Base-by-base conservation (phyloP, 2,797 vertebrate species). In the Chiroxiphia lanceolata region DNA sequence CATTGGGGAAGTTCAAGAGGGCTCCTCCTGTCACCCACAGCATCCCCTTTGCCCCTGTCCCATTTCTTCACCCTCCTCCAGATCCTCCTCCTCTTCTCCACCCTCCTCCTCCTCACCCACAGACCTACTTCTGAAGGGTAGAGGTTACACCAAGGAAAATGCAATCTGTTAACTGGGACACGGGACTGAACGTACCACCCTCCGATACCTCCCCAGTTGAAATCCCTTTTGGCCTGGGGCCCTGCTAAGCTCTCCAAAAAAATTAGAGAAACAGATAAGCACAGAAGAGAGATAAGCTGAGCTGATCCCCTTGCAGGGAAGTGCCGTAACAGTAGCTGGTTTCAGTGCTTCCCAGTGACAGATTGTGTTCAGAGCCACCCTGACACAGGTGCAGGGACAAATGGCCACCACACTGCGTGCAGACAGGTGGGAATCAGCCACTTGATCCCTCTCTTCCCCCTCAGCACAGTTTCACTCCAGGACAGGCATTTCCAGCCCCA, bases 281-380 rank as follows among this genome's bases (percentile, higher is more conserved):
- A 7, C 5, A 9, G 36, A 42, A 6, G 4, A 5, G 23, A 60
- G 19, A 61, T 13, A n/a, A 27, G 26, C 15, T 0, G 29, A 45
- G 36, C 59, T 47, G 71, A 85, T 89, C 42, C 60, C 31, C 17
- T 54, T 81, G 21, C 44, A 42, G 75, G 40, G 19, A 83, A 64
- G 13, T 3, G 4, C 15, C 8, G 26, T 13, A 26, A 23, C 27
- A 11, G 42, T 64, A 67, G 78, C 10, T n/a, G 76, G 45, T 63
- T 83, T 81, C 6, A 3, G 34, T 22, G 44, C 20, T 27, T 31
- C 34, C 36, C 3, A 0, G 45, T 21, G 48, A n/a, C 64, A 83
- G 51, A 36, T 20, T 18, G 47, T 7, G 16, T 11, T 15, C 50
- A 8, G 11, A 6, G 33, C 34, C 88, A 51, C 25, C 15, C 9